Conservation (phyloP, 2,888 invertebrate species). For the Heliothis peltigera region DNA sequence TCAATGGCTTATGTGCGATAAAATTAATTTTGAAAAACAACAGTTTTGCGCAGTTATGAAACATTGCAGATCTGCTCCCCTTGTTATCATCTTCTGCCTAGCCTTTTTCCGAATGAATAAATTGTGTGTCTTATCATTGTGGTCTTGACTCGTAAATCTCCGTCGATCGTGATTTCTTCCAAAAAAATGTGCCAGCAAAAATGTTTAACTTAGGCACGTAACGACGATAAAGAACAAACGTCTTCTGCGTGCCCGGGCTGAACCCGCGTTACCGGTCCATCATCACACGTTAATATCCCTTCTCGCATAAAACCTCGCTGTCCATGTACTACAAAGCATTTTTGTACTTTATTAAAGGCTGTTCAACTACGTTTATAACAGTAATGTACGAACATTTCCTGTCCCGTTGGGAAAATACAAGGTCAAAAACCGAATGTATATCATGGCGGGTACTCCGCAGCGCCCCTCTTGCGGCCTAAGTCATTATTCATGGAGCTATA, state of each 20-base stretch:
- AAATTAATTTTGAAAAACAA: constrained; percentile 31
- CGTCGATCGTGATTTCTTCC: constrained; percentile 14
- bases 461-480: constrained; percentile 33
- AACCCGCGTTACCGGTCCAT: constrained; percentile 24
- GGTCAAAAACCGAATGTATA: constrained; percentile 60
- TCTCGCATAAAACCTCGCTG: constrained; percentile 42
- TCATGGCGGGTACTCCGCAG: constrained; percentile 18
- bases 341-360: constrained; percentile 42
- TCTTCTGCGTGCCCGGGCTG: constrained; percentile 23
- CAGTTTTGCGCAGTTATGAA: constrained; percentile 8
- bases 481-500: constrained; percentile 51
- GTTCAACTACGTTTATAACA: constrained; percentile 56
- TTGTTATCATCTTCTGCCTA: constrained; percentile 4
- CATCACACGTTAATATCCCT: constrained; percentile 25
- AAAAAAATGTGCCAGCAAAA: constrained; percentile 15
- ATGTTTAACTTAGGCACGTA: constrained; percentile 48
- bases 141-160: constrained; percentile 16
- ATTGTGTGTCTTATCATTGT: constrained; percentile 20
- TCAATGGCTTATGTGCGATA: constrained; percentile 38
- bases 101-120: too few relatives aligned
- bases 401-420: constrained; percentile 59
- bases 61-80: not conserved
- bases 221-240: constrained; percentile 41
- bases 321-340: constrained; percentile 36
- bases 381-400: constrained; percentile 54